Evolutionary conservation across 2,113 vertebrate species (phyloP).

Genomic region (Urocitellus parryii): DNA sequence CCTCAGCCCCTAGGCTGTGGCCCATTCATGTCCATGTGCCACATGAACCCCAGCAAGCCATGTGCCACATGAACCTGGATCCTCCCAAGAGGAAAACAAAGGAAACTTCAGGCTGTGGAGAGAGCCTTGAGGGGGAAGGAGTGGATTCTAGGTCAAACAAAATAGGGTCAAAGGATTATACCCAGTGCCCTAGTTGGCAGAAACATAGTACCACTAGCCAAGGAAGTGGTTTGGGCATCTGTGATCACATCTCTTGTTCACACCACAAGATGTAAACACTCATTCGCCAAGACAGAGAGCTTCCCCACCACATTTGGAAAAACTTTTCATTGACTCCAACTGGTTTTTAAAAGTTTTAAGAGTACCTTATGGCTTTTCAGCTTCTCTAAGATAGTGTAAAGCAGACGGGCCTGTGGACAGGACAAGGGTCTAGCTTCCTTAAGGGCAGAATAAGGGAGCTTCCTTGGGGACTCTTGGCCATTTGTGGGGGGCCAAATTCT

Average conservation of each 20-base stretch:
- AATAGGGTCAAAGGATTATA: not conserved
- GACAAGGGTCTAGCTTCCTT: not conserved
- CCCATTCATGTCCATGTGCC: not conserved
- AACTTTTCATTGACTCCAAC: not conserved
- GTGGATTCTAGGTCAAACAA: not conserved
- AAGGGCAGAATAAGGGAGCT: not conserved
- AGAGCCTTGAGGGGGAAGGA: not conserved
- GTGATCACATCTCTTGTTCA: slow-evolving; percentile 26
- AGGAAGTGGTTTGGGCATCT: slow-evolving; percentile 42
- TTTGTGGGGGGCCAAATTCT: not conserved
- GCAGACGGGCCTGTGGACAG: not conserved
- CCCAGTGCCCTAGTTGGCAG: not conserved
- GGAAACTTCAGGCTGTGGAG: not conserved
- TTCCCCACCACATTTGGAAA: slow-evolving; percentile 60
- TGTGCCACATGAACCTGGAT: not conserved
- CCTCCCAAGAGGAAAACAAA: not conserved
- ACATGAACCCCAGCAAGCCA: not conserved
- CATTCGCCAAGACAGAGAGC: not conserved
- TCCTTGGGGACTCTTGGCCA: not conserved
- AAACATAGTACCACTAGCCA: not conserved
- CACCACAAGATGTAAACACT: slow-evolving; percentile 58
- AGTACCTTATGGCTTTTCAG: not conserved
- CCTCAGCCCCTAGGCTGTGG: not conserved
- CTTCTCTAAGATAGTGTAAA: not conserved
- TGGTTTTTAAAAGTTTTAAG: not conserved